phyloP scores from a whole-genome alignment of 2,113 vertebrate species.

The Noctilio leporinus region DNA sequence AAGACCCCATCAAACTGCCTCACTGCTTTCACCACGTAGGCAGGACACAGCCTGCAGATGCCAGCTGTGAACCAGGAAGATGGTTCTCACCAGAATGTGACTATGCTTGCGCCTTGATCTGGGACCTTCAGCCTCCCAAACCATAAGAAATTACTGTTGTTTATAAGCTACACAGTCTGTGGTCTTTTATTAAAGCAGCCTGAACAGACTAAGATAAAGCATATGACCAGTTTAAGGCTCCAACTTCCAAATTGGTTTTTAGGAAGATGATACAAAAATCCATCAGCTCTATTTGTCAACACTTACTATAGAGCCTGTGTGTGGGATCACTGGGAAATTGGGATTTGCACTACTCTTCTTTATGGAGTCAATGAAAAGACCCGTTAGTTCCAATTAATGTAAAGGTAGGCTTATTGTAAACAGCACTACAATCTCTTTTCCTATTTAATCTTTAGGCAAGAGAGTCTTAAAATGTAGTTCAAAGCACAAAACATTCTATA shows the following conservation, averaged over 20 bases:
- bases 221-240: background rate
- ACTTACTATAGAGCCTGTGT: background rate
- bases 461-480: background rate
- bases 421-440: background rate
- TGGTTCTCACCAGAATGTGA: background rate
- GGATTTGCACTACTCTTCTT: background rate
- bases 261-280: background rate
- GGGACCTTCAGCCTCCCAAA: background rate
- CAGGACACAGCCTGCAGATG: background rate
- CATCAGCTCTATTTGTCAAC: background rate
- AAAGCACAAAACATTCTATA: background rate
- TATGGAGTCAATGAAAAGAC: background rate
- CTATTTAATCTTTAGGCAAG: background rate
- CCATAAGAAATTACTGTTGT: background rate
- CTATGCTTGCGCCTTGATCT: background rate
- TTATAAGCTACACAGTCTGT: background rate
- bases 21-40: background rate
- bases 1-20: background rate
- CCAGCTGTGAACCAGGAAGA: background rate
- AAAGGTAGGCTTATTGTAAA: background rate
- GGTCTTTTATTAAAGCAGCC: background rate
- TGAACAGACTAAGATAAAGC: background rate
- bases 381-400: background rate
- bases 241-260: background rate
- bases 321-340: background rate